These are phyloP conservation scores for Channa maculata DNA, from an alignment of 2,113 vertebrate species.

Conservation along the genomic window DNA sequence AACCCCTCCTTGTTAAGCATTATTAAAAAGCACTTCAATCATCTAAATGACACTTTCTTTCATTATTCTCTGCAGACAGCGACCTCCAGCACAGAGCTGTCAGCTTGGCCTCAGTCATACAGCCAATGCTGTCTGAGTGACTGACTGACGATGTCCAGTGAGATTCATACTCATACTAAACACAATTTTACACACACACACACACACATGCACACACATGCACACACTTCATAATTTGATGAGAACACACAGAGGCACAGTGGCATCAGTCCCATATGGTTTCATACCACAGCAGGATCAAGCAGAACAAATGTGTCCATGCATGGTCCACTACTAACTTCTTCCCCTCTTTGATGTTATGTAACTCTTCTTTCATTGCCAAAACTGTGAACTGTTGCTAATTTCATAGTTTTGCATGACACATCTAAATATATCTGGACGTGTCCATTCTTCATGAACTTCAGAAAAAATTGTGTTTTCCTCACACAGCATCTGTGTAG, in stretches of 20 bases:
- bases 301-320: slow-evolving; percentile 57
- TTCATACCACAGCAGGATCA: slow-evolving; percentile 37
- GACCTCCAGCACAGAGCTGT: slow-evolving; percentile 64
- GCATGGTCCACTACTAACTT: slow-evolving; percentile 14
- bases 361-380: slow-evolving; percentile 37
- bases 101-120: slow-evolving; percentile 39
- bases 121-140: slow-evolving; percentile 38
- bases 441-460: slow-evolving; percentile 20
- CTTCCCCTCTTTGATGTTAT: slow-evolving; percentile 47
- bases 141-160: slow-evolving; percentile 60
- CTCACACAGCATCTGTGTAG: slow-evolving; percentile 26
- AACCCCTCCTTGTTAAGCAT: slow-evolving; percentile 52
- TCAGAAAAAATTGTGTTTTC: slow-evolving; percentile 11
- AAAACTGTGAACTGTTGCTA: slow-evolving; percentile 20
- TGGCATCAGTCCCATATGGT: slow-evolving; percentile 64
- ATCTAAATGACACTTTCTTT: slow-evolving; percentile 58
- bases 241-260: slow-evolving; percentile 19
- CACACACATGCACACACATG: neutral
- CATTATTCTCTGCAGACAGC: slow-evolving; percentile 57
- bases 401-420: slow-evolving; percentile 26
- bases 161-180: slow-evolving; percentile 13
- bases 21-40: slow-evolving; percentile 62
- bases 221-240: slow-evolving; percentile 54
- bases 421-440: slow-evolving; percentile 14
- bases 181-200: neutral